phyloP scores from a whole-genome alignment of 2,888 invertebrate species.

The Diarsia brunnea region DNA sequence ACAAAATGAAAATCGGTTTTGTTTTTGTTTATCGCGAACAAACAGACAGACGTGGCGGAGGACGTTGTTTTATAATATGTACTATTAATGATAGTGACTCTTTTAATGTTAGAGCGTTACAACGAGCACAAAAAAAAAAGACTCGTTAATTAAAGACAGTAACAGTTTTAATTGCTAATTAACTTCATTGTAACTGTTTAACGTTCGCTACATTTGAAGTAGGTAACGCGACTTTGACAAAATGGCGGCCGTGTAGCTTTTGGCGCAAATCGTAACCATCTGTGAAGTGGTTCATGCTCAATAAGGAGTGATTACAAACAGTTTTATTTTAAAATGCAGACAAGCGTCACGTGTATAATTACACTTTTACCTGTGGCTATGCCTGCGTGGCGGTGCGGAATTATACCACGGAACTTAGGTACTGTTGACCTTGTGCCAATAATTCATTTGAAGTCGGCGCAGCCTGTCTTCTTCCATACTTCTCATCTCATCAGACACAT shows the following conservation, averaged over 20 bases:
- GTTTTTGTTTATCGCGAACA: no score
- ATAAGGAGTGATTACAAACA: not conserved
- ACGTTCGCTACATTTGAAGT: not conserved
- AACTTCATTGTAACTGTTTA: conserved; percentile 7
- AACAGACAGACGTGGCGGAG: no score
- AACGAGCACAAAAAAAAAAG: not conserved
- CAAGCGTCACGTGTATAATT: not conserved
- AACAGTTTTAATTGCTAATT: conserved; percentile 6
- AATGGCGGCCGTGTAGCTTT: not conserved
- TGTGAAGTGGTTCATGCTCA: conserved; percentile 5
- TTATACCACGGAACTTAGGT: no score
- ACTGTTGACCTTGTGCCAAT: no score
- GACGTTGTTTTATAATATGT: no score
- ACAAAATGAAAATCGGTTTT: no score
- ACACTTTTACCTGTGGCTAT: not conserved
- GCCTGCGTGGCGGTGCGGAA: not conserved
- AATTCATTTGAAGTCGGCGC: no score
- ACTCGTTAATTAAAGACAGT: conserved; percentile 9
- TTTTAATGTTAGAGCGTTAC: not conserved
- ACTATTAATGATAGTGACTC: no score
- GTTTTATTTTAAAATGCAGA: not conserved
- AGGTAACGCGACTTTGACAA: not conserved
- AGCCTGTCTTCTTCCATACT: no score
- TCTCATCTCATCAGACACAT: no score
- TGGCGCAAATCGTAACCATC: conserved; percentile 13